Evolutionary conservation across 2,888 invertebrate species (phyloP), one percentile per base, ranked within the genome.

Genomic region (Mylabris sibirica): DNA sequence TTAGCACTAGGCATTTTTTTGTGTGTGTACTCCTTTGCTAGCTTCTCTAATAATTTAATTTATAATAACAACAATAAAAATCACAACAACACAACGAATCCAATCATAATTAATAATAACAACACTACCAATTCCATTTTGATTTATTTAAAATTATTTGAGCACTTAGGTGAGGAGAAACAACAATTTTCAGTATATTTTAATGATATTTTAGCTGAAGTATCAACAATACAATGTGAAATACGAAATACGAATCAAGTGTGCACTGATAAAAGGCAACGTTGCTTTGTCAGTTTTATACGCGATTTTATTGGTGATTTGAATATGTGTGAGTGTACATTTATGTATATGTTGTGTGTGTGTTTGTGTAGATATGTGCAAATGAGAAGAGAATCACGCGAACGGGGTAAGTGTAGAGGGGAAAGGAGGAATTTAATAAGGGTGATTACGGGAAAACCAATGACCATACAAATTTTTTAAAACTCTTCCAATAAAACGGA

Each of bases 1-100:
- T 14, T 59, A 9, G 57, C 57, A 57, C 57, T 57, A 24, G 57
- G 57, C 57, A 57, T 53, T 11, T 53, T 30, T 44, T 20, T n/a
- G 17, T n/a, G n/a, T n/a, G 11, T 41, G 38, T 17, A n/a, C 17
- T 44, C 17, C n/a, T 49, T n/a, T n/a, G n/a, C 49, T 49, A 8
- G 8, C 20, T 44, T 41, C 17, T 17, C 22, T 41, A n/a, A n/a
- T 14, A 12, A 22, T 22, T 3, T 22, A 6, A 20, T n/a, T 49
- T 20, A n/a, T n/a, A n/a, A n/a, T n/a, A n/a, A n/a, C n/a, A 20
- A 49, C 14, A 49, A 20, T 6, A n/a, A 17, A 9, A 49, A 49
- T 49, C 49, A 49, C 49, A 49, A 49, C 49, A 49, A 11, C 9
- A 49, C 49, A 20, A 49, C 57, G 11, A 57, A 53, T 53, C 22